Evolutionary conservation across 2,113 vertebrate genomes (phyloP).

Genomic region (Saguinus imperator): DNA sequence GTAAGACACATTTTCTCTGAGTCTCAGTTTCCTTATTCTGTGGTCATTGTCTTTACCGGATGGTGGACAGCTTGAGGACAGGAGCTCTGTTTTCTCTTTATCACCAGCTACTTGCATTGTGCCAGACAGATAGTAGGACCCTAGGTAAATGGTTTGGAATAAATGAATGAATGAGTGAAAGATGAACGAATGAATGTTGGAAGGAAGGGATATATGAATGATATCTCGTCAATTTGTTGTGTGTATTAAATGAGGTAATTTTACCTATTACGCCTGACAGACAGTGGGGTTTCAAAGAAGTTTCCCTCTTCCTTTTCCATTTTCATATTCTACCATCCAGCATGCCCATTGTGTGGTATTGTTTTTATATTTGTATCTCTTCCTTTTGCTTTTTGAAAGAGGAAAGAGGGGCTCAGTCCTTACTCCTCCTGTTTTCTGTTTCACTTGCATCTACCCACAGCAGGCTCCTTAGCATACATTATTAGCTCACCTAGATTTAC

Average conservation of each 20-base stretch:
- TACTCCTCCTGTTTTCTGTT: not conserved
- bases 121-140: not conserved
- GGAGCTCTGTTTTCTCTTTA: not conserved
- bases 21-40: not conserved
- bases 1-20: not conserved
- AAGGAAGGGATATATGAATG: not conserved
- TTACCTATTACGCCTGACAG: not conserved
- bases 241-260: not conserved
- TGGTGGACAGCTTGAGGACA: not conserved
- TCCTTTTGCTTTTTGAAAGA: not conserved
- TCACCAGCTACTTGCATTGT: not conserved
- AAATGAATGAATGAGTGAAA: not conserved
- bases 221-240: not conserved
- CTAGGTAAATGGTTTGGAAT: not conserved
- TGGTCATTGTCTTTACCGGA: not conserved
- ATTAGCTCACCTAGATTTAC: not conserved
- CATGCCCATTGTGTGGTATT: not conserved
- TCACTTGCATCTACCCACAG: not conserved
- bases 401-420: not conserved
- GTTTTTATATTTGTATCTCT: not conserved
- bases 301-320: not conserved
- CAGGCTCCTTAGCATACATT: too few species aligned
- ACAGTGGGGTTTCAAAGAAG: rapidly evolving
- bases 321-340: not conserved
- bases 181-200: not conserved